Evolutionary conservation across 2,797 vertebrate species (phyloP).

Genomic region (Bryconaethiops microstoma): DNA sequence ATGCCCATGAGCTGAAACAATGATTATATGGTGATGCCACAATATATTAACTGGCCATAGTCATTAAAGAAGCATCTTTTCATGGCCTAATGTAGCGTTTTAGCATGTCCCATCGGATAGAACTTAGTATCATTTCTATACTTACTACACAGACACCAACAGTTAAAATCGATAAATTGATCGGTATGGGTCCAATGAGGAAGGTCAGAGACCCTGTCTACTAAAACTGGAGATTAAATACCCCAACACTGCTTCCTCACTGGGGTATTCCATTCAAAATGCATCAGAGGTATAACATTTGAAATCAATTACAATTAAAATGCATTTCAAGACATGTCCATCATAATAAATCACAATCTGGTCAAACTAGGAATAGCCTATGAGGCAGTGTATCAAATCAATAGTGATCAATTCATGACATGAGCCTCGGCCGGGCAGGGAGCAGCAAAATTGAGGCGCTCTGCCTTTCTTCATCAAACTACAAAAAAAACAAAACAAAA

Average conservation of each 20-base stretch:
- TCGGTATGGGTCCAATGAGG: constrained; percentile 8
- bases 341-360: constrained; percentile 21
- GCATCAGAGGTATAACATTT: constrained; percentile 18
- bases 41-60: constrained; percentile 7
- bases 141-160: constrained; percentile 2
- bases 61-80: not conserved
- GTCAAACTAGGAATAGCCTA: constrained; percentile 14
- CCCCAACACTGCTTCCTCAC: constrained; percentile 31
- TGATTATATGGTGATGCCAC: not conserved
- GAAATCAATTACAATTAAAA: constrained; percentile 35
- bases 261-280: constrained; percentile 26
- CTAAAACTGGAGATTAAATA: constrained; percentile 30
- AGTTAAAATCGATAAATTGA: not conserved
- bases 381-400: constrained; percentile 34
- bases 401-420: constrained; percentile 13
- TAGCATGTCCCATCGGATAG: not conserved
- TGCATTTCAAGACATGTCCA: constrained; percentile 28
- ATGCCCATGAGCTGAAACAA: not conserved
- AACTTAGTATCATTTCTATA: not conserved
- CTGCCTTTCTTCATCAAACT: constrained; percentile 23
- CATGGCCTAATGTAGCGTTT: not conserved
- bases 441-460: constrained; percentile 12
- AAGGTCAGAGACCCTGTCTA: not conserved
- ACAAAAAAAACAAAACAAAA: constrained; percentile 33
- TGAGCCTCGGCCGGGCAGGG: constrained; percentile 9